Base-by-base conservation (phyloP, 1,140 invertebrate species). In the Archivesica marissinica region DNA sequence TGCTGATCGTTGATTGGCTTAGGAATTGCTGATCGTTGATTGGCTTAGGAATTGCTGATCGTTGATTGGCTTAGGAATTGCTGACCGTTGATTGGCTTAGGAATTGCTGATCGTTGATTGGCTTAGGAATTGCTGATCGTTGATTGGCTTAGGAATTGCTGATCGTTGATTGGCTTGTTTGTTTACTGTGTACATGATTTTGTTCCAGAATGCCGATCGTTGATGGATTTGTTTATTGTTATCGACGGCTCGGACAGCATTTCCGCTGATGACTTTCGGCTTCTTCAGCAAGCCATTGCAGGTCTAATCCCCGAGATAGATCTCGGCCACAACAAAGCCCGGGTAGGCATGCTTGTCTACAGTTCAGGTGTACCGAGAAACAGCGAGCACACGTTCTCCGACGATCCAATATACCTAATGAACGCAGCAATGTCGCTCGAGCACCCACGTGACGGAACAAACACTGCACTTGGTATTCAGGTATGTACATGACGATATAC, bases 241-340 rank as follows among this genome's bases (percentile, higher is more conserved):
- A 70, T 85, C 13, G 82, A 85, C 30, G 82, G 82, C 20, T 85
- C 82, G 0, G 82, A 85, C 59, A 85, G 82, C 44, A 77, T 85
- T n/a, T 35, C 41, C 0, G 9, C 17, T 15, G 33, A 13, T 15
- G 56, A 85, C 13, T 85, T 68, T 38, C 47, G 28, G 0, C 33
- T 52, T 4, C 28, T 85, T 23, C n/a, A 50, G 38, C 7, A 17
- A 13, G 59, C 82, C 11, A 41, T 85, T 0, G 61, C 39, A 11
- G 52, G 33, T 47, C 17, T 85, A 15, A 39, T 77, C 7, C 72
- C 72, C 0, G 41, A 77, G 7, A 52, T 77, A 25, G 74, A 78
- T 28, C 33, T 77, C 6, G 82, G 74, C 0, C 44, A 20, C 0
- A 39, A 85, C 30, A 85, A 77, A 38, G 74, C 82, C n/a, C 72